Base-by-base conservation (phyloP, 2,797 vertebrate species). In the Pyrocephalus nanus region DNA sequence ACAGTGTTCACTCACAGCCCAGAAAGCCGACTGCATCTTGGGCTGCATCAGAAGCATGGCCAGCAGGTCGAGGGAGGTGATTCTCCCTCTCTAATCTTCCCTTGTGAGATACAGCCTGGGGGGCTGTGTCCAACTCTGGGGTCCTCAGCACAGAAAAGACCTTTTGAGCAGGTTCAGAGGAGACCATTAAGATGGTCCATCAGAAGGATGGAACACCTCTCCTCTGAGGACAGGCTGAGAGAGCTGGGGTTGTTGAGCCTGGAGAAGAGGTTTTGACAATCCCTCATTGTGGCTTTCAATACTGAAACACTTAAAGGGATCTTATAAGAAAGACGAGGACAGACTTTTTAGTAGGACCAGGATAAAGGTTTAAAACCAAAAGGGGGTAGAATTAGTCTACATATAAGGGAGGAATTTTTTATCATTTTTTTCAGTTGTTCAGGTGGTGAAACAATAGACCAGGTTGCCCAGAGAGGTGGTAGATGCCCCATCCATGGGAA, bases 121-220 rank as follows among this genome's bases (percentile, higher is more conserved):
- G 13, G 5, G 0, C 8, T 23, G 32, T 26, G 57, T 5, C 32
- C 36, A 50, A 0, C 26, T 34, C 27, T 42, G 34, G 20, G 26
- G 27, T 18, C 26, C 27, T 18, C 48, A 42, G 30, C 3, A 23
- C 8, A 62, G 23, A 42, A 54, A 42, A 15, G 27, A 3, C 8
- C 7, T 57, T 45, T 30, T 43, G 22, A 32, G 26, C 1, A 15
- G 11, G 34, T 13, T 54, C 47, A 54, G 47, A 66, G 40, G 9
- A 61, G 23, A 26, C 60, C 20, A 9, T 19, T 19, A 18, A 29
- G 8, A 9, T 2, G 0, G n/a, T n/a, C n/a, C n/a, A 3, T 34
- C 58, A 70, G 45, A n/a, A 22, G 30, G 15, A 20, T 25, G 22
- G 9, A 78, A 19, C 14, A 34, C 1, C 2, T 27, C n/a, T 47